Evolutionary conservation across 2,797 vertebrate genomes (phyloP), one percentile per base, ranked within the genome.

Genomic region (Rhyacichthys aspro): DNA sequence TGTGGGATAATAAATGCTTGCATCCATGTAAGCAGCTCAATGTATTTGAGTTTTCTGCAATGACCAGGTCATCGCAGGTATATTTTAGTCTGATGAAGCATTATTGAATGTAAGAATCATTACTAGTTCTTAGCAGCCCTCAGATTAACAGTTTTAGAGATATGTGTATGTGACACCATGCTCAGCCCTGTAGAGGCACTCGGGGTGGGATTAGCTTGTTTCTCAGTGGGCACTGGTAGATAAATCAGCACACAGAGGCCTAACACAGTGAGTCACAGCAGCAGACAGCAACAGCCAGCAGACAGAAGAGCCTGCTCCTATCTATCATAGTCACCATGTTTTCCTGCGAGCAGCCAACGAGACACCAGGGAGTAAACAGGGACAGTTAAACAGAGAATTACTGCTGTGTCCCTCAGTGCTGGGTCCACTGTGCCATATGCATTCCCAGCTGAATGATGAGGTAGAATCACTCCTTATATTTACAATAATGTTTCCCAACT

Each of bases 301-400:
- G 76, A 82, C 86, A 65, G 63, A 71, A 19, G 1, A 67, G 9
- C 78, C 58, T 5, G 1, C 50, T 81, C 41, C 59, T 74, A 86
- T 89, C 82, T 64, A 49, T 91, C 83, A 82, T 39, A 18, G 78
- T 86, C 82, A 64, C 70, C 12, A 56, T 52, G 59, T 79, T 65
- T 76, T 65, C 72, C 74, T 53, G 65, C 68, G 44, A 14, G 1
- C 71, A 63, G 83, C 86, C 88, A 82, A 78, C 59, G 53, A 83
- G 85, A 85, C 83, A 76, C 86, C 80, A 14, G 78, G 75, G 76
- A 84, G 74, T 63, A 41, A 67, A 67, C 17, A 9, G 59, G 66
- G 65, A 82, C 67, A 48, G 79, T 79, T 76, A 52, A 63, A 70
- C 54, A 8, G 54, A 76, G 70, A 85, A 60, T 82, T 76, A 81